Evolutionary conservation across 1,140 invertebrate genomes (phyloP).

Genomic region (Archivesica marissinica): DNA sequence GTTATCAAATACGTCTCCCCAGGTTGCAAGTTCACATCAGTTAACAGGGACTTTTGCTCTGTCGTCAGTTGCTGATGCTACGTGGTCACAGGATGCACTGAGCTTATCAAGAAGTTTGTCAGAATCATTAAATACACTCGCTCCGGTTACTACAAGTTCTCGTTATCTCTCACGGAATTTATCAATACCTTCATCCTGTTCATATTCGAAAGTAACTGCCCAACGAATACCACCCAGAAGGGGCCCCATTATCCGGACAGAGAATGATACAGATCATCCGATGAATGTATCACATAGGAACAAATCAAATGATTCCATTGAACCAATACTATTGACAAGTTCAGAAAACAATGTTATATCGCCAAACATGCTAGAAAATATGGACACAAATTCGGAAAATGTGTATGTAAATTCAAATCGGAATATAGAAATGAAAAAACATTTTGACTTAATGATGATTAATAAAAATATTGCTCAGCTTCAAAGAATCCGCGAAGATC

Average conservation of each 20-base stretch:
- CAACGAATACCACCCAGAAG: neutral
- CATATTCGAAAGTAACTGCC: neutral
- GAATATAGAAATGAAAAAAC: neutral
- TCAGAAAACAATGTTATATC: neutral
- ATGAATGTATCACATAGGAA: too few species aligned
- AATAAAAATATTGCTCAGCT: constrained; percentile 14
- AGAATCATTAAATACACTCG: too few species aligned
- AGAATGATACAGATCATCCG: too few species aligned
- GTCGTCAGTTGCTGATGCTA: too few species aligned
- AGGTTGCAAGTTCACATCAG: too few species aligned
- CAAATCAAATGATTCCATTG: neutral
- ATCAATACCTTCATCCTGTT: neutral
- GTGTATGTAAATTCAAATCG: neutral
- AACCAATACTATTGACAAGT: neutral
- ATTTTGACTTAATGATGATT: neutral
- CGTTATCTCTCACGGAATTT: neutral
- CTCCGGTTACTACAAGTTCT: too few species aligned
- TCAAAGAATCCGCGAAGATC: neutral
- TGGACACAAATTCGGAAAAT: neutral
- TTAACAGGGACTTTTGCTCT: too few species aligned
- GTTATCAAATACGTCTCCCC: too few species aligned
- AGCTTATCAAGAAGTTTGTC: too few species aligned
- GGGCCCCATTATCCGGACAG: too few species aligned
- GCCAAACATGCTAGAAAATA: neutral
- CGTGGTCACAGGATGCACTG: too few species aligned